Percentiles rank a stretch among this genome's conserved stretches.
These are phyloP conservation scores for Crax fasciolata DNA, from an alignment of 2,797 vertebrate genomes.

Conservation along the genomic window DNA sequence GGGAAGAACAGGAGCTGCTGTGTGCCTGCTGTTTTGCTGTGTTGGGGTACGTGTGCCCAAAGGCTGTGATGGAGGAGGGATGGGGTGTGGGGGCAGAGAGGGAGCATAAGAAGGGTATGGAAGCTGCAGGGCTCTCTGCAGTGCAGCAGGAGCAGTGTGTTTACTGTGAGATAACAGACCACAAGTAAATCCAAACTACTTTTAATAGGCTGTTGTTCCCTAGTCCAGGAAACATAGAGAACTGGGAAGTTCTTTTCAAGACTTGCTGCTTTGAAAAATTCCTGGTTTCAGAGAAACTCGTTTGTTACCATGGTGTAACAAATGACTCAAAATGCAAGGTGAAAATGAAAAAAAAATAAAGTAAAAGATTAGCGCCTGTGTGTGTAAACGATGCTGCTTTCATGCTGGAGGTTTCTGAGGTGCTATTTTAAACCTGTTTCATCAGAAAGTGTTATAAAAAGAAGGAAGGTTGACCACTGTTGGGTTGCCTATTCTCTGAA, in stretches of 20 bases:
- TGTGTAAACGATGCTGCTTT: not conserved
- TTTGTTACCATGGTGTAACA: accelerated
- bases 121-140: not conserved
- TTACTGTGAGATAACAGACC: not conserved
- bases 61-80: no score
- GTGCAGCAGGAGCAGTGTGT: accelerated
- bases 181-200: not conserved
- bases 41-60: not conserved
- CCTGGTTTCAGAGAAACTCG: accelerated
- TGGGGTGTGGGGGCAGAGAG: not conserved
- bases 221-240: not conserved
- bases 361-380: not conserved
- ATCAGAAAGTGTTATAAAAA: not conserved
- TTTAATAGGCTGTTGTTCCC: not conserved
- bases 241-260: not conserved
- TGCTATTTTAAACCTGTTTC: not conserved
- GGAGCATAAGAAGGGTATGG: no score
- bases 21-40: accelerated
- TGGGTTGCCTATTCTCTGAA: not conserved
- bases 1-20: no score
- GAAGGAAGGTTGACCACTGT: not conserved
- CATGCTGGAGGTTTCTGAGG: accelerated
- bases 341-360: not conserved
- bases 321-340: not conserved
- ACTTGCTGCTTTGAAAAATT: not conserved